Conservation (phyloP, 1,140 invertebrate species). For the Lysiphlebus fabarum region DNA sequence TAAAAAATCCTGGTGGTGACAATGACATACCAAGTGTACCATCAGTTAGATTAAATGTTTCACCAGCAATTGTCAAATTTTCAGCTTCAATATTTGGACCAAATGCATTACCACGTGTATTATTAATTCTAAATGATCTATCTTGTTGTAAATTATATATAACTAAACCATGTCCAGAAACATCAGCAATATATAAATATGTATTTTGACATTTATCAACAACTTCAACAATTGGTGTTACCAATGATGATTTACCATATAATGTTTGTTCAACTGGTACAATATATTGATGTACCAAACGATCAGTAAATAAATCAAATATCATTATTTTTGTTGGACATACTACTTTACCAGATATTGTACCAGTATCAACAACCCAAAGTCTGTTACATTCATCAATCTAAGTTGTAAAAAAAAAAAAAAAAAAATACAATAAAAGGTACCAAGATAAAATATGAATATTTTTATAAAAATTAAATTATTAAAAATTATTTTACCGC, state of each 20-base stretch:
- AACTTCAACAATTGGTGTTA: constrained; percentile 50
- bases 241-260: constrained; percentile 41
- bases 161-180: constrained; percentile 48
- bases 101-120: constrained; percentile 50
- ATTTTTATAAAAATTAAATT: no score
- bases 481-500: constrained; percentile 42
- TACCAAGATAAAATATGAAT: no score
- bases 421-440: no score
- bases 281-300: constrained; percentile 54
- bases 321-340: constrained; percentile 60
- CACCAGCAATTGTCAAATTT: constrained; percentile 49
- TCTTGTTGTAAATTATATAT: constrained; percentile 45
- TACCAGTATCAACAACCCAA: constrained; percentile 61
- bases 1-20: constrained; percentile 47
- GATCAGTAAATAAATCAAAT: constrained; percentile 58
- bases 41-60: constrained; percentile 48
- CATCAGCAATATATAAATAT: constrained; percentile 53
- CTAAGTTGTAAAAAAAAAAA: constrained; percentile 26
- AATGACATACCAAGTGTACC: constrained; percentile 51
- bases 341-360: constrained; percentile 43
- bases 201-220: constrained; percentile 46
- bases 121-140: constrained; percentile 51
- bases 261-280: constrained; percentile 44
- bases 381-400: constrained; percentile 61
- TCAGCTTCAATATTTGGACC: constrained; percentile 46